Conservation (phyloP, 2,797 vertebrate genomes). For the Poeciliopsis turneri region DNA sequence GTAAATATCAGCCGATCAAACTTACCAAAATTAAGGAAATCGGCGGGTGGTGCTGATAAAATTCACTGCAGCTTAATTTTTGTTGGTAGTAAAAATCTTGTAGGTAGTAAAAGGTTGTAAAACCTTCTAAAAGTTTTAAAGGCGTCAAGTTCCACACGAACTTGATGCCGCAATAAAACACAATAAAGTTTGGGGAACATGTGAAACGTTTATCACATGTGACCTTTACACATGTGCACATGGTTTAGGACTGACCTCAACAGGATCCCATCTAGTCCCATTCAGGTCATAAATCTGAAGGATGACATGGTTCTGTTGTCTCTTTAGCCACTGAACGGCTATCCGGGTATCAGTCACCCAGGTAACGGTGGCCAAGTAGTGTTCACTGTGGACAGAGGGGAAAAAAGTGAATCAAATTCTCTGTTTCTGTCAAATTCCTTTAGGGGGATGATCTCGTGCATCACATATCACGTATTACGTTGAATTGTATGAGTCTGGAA, state of each 20-base stretch:
- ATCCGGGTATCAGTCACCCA: constrained; percentile 89
- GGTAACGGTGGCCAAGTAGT: constrained; percentile 91
- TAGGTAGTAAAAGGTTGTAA: too few species aligned
- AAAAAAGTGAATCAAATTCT: not conserved
- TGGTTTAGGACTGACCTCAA: constrained; percentile 28
- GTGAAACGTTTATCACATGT: not conserved
- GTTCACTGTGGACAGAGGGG: constrained; percentile 80
- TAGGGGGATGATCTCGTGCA: not conserved
- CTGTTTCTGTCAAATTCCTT: not conserved
- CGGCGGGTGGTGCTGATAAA: too few species aligned
- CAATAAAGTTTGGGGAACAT: not conserved
- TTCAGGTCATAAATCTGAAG: constrained; percentile 85
- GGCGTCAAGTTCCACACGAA: not conserved
- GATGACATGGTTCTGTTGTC: constrained; percentile 87
- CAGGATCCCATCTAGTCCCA: constrained; percentile 52
- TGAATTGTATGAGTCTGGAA: constrained; percentile 79
- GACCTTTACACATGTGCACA: not conserved
- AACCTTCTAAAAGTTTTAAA: not conserved
- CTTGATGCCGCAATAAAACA: not conserved
- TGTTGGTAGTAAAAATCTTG: too few species aligned
- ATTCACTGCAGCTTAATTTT: too few species aligned
- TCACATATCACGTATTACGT: constrained; percentile 74
- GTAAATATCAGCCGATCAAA: too few species aligned
- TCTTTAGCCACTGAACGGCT: constrained; percentile 92
- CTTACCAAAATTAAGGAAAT: too few species aligned